These are phyloP conservation scores for Syngnathus scovelli DNA, from an alignment of 2,113 vertebrate species.

Conservation along the genomic window DNA sequence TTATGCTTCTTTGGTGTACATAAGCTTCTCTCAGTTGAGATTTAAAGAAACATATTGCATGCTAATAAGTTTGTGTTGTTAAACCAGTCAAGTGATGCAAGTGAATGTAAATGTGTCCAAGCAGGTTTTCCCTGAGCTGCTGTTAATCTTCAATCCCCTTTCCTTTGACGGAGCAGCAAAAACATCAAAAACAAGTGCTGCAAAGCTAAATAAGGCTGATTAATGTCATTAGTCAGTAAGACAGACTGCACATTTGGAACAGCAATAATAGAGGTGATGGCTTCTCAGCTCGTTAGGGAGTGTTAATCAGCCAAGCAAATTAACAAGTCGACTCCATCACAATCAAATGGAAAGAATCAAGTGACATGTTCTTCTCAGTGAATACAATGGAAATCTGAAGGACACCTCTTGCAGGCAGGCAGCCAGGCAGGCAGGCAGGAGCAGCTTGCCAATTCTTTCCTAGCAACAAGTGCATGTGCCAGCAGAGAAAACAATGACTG, in stretches of 20 bases:
- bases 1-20: neutral
- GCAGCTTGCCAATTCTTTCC: neutral
- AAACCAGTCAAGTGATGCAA: neutral
- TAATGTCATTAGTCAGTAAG: neutral
- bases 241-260: neutral
- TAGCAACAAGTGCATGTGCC: too few relatives aligned
- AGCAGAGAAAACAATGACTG: too few relatives aligned
- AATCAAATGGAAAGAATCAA: neutral
- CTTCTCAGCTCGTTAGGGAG: neutral
- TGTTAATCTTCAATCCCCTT: conserved; percentile 9
- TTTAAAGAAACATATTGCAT: neutral
- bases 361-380: conserved; percentile 15
- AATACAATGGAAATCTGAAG: conserved; percentile 45
- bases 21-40: neutral
- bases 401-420: conserved; percentile 24
- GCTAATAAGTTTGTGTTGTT: conserved; percentile 26
- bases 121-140: conserved; percentile 18
- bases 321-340: neutral
- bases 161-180: neutral
- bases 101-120: conserved; percentile 15
- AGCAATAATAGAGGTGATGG: neutral
- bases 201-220: neutral
- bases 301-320: neutral
- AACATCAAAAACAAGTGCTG: neutral
- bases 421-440: neutral